These are phyloP conservation scores for Trigoniulus corallinus DNA, from an alignment of 1,140 invertebrate species.

Conservation along the genomic window DNA sequence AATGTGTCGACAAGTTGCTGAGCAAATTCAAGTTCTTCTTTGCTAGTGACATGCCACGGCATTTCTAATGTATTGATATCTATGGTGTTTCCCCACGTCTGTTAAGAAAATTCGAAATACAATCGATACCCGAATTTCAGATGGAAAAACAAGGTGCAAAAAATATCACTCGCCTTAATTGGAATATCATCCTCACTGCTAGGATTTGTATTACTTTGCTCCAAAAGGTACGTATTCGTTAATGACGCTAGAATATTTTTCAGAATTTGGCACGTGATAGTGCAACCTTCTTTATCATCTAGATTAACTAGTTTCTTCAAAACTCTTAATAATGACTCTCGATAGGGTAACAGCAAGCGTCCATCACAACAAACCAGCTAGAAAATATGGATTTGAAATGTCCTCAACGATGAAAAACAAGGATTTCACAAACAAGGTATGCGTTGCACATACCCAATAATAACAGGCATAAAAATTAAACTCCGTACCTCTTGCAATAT, in stretches of 20 bases:
- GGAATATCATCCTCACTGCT: conserved; percentile 34
- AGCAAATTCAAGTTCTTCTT: conserved; percentile 46
- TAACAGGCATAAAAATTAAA: too few species aligned
- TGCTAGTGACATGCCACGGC: conserved; percentile 56
- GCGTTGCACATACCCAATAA: too few species aligned
- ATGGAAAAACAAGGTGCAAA: too few species aligned
- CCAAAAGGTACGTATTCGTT: conserved; percentile 39
- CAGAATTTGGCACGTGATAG: conserved; percentile 33
- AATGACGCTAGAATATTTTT: conserved; percentile 37
- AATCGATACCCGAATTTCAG: neutral
- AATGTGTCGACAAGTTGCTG: conserved; percentile 41
- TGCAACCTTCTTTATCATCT: conserved; percentile 40
- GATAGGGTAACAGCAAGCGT: conserved; percentile 38
- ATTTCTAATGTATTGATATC: conserved; percentile 45
- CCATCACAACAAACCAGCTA: conserved; percentile 42
- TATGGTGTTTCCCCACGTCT: conserved; percentile 64
- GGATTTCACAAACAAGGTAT: conserved; percentile 12
- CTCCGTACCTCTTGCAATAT: conserved; percentile 46
- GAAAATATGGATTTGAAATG: conserved; percentile 11
- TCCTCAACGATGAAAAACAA: conserved; percentile 10
- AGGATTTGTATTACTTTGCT: conserved; percentile 28
- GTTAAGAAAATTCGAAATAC: neutral
- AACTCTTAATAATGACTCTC: conserved; percentile 37
- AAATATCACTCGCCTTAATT: conserved; percentile 34
- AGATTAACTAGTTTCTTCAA: conserved; percentile 43